Conservation (phyloP, 2,113 vertebrate species). For the Monopterus albus region DNA sequence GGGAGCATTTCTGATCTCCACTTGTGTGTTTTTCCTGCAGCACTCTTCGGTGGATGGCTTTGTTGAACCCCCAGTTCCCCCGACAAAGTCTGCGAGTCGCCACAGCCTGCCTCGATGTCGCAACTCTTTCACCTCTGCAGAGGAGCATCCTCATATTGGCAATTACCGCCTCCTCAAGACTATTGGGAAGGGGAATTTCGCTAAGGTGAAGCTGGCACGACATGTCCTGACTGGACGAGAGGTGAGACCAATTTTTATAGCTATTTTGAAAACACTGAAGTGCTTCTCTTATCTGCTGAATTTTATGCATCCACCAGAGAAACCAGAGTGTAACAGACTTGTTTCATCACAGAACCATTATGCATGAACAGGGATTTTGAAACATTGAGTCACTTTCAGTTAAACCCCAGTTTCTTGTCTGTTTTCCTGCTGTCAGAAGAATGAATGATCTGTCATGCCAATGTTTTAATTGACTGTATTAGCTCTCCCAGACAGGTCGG, state of each 20-base stretch:
- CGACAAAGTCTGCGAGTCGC: constrained; percentile 91
- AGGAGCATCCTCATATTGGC: constrained; percentile 93
- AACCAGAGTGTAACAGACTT: too few species aligned
- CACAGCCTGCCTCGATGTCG: constrained; percentile 92
- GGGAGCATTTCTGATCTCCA: constrained; percentile 33
- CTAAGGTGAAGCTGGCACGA: constrained; percentile 95
- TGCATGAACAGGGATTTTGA: too few species aligned
- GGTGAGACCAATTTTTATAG: constrained; percentile 79
- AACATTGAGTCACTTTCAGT: too few species aligned
- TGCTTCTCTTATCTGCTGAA: too few species aligned
- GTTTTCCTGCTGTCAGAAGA: background rate
- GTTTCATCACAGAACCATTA: too few species aligned
- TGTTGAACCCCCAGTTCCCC: constrained; percentile 86
- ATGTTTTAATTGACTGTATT: constrained; percentile 11
- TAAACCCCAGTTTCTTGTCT: too few species aligned
- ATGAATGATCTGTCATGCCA: background rate
- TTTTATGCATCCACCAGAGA: too few species aligned
- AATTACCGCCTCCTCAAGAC: constrained; percentile 97
- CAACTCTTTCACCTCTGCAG: constrained; percentile 91
- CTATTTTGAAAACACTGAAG: background rate
- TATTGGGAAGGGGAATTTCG: constrained; percentile 97
- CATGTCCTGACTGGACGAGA: constrained; percentile 95
- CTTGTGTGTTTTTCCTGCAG: constrained; percentile 70
- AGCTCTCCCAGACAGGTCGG: constrained; percentile 1
- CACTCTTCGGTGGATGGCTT: constrained; percentile 94